phyloP scores from a whole-genome alignment of 2,113 vertebrate genomes.

The Australoheros scitulus region DNA sequence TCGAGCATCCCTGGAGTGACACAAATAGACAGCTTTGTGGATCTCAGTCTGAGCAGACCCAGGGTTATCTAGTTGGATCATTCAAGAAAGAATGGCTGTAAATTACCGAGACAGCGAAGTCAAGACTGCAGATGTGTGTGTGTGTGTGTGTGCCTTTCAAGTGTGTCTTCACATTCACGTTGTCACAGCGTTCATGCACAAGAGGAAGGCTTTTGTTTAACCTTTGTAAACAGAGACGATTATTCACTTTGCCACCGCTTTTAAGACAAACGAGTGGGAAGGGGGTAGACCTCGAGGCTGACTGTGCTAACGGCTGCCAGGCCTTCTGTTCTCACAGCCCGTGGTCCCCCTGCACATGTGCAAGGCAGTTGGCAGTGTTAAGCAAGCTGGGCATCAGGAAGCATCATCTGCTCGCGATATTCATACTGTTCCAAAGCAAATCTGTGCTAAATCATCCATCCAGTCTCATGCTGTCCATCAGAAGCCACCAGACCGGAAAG shows the following conservation, averaged over 20 bases:
- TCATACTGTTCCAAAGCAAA: slow-evolving; percentile 68
- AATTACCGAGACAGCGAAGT: slow-evolving; percentile 57
- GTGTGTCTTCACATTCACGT: slow-evolving; percentile 1
- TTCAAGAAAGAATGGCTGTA: slow-evolving; percentile 29
- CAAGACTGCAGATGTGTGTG: slow-evolving; percentile 67
- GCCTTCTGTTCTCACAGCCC: slow-evolving; percentile 71
- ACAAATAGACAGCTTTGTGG: slow-evolving; percentile 15
- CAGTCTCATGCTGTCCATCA: slow-evolving; percentile 65
- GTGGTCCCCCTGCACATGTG: slow-evolving; percentile 66
- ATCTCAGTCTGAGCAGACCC: slow-evolving; percentile 20
- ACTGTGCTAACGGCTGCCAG: slow-evolving; percentile 58
- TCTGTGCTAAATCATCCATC: slow-evolving; percentile 72
- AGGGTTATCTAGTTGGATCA: slow-evolving; percentile 55
- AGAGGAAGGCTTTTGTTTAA: slow-evolving; percentile 37
- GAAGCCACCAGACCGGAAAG: slow-evolving; percentile 68
- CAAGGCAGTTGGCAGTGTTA: slow-evolving; percentile 63
- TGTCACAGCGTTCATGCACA: slow-evolving; percentile 24
- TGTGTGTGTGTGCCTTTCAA: slow-evolving; percentile 22
- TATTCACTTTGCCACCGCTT: slow-evolving; percentile 51
- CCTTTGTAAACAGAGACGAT: slow-evolving; percentile 47
- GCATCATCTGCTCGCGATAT: slow-evolving; percentile 72
- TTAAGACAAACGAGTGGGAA: slow-evolving; percentile 43
- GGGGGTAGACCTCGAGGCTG: slow-evolving; percentile 21
- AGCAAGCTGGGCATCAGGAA: slow-evolving; percentile 70
- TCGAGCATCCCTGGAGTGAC: slow-evolving; percentile 22